Percentiles rank a stretch among this genome's conserved stretches.
Conservation (phyloP, 2,797 vertebrate genomes). For the Arrhamphus sclerolepis region DNA sequence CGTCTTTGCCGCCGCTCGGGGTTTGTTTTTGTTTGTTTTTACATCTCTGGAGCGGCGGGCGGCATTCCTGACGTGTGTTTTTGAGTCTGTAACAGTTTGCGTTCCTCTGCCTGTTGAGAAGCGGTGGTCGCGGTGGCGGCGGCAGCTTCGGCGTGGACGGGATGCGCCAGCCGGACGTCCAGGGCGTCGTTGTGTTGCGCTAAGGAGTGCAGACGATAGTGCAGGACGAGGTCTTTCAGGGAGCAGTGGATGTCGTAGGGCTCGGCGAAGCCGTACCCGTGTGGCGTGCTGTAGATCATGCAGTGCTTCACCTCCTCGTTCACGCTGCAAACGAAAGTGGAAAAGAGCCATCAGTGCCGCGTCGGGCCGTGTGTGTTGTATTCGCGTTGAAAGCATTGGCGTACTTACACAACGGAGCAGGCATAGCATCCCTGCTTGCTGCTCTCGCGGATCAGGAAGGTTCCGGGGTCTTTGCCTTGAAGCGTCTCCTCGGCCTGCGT, state of each 20-base stretch:
- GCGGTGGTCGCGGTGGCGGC: slow-evolving; percentile 49
- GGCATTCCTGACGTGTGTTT: slow-evolving; percentile 72
- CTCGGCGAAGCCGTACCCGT: slow-evolving; percentile 94
- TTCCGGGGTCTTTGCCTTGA: slow-evolving; percentile 89
- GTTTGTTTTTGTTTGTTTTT: too few relatives aligned
- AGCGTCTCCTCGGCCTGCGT: slow-evolving; percentile 94
- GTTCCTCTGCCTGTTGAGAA: slow-evolving; percentile 69
- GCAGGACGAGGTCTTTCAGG: slow-evolving; percentile 94
- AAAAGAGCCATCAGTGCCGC: background rate
- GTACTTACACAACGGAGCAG: slow-evolving; percentile 83
- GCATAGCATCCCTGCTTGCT: slow-evolving; percentile 87
- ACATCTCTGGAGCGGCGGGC: slow-evolving; percentile 78
- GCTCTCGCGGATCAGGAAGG: slow-evolving; percentile 96
- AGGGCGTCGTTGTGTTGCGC: slow-evolving; percentile 96
- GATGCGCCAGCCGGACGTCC: slow-evolving; percentile 93
- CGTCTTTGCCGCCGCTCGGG: slow-evolving; percentile 18
- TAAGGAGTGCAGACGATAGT: slow-evolving; percentile 94
- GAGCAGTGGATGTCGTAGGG: slow-evolving; percentile 94
- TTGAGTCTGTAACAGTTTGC: slow-evolving; percentile 78
- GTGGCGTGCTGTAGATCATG: slow-evolving; percentile 93
- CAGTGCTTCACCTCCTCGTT: slow-evolving; percentile 96
- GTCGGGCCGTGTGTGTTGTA: too few relatives aligned
- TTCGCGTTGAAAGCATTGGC: background rate
- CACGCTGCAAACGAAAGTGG: slow-evolving; percentile 79
- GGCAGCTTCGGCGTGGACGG: slow-evolving; percentile 80